These are phyloP conservation scores for Bellardia pandia DNA, from an alignment of 2,888 invertebrate genomes.

Conservation along the genomic window DNA sequence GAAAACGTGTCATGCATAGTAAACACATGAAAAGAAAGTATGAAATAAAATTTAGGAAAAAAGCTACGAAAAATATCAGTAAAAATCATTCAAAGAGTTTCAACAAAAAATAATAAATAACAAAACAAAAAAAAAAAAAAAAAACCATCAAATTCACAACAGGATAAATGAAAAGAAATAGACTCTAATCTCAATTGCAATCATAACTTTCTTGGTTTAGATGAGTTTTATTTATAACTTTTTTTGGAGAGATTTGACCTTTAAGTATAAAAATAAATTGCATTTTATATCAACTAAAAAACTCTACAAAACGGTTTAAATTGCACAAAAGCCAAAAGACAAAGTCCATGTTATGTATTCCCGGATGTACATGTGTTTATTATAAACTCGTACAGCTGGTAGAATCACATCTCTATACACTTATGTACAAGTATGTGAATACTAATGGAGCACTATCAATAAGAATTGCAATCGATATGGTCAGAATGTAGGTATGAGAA, in stretches of 20 bases:
- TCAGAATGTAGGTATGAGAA: neutral
- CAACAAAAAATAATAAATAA: slow-evolving; percentile 11
- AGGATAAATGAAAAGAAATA: slow-evolving; percentile 47
- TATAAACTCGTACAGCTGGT: neutral
- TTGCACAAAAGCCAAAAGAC: slow-evolving; percentile 1
- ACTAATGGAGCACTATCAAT: slow-evolving; percentile 13
- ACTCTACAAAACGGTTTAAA: neutral
- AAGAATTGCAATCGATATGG: neutral
- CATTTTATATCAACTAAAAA: slow-evolving; percentile 11
- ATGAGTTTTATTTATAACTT: neutral
- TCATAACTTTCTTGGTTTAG: slow-evolving; percentile 27
- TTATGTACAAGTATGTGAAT: neutral
- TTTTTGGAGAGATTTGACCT: slow-evolving; percentile 18
- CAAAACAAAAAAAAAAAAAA: slow-evolving; percentile 20
- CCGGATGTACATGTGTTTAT: neutral
- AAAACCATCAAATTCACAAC: slow-evolving; percentile 42
- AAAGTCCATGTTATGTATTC: slow-evolving; percentile 7
- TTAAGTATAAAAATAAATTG: slow-evolving; percentile 13
- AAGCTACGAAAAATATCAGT: neutral
- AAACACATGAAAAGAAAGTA: slow-evolving; percentile 35
- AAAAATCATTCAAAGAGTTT: slow-evolving; percentile 14
- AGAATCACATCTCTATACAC: neutral
- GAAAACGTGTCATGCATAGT: slow-evolving; percentile 51
- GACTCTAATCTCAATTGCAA: slow-evolving; percentile 49
- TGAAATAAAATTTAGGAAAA: slow-evolving; percentile 74